Conservation (phyloP, 1,140 invertebrate genomes). For the Drosophila asahinai region DNA sequence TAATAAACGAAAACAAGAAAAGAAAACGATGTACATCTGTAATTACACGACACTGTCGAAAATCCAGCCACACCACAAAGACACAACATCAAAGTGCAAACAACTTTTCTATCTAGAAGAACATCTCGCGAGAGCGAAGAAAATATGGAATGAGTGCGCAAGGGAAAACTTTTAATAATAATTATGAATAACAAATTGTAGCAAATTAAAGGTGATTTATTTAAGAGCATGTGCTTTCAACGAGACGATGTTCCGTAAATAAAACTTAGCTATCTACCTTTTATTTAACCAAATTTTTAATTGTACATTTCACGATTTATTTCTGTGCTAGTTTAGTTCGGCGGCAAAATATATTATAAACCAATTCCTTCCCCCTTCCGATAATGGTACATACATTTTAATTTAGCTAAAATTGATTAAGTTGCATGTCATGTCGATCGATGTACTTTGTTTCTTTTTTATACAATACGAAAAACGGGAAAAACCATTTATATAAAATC, state of each 20-base stretch:
- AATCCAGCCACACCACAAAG: constrained; percentile 39
- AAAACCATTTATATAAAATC: constrained; percentile 39
- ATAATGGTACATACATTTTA: constrained; percentile 35
- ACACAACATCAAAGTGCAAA: constrained; percentile 58
- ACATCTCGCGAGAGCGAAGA: constrained; percentile 17
- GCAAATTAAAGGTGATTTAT: constrained; percentile 81
- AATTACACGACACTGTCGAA: constrained; percentile 60
- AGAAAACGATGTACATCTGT: constrained; percentile 48
- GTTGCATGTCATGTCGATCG: constrained; percentile 56
- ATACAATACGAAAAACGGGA: constrained; percentile 42
- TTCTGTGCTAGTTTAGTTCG: constrained; percentile 35
- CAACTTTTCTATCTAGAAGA: constrained; percentile 48
- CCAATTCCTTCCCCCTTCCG: constrained; percentile 7
- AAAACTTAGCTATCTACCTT: constrained; percentile 57
- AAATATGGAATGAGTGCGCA: constrained; percentile 39
- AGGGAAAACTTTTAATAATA: constrained; percentile 69
- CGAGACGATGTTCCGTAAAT: constrained; percentile 63
- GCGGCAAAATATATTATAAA: constrained; percentile 22
- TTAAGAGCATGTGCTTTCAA: constrained; percentile 72
- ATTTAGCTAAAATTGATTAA: constrained; percentile 61
- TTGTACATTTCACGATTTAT: constrained; percentile 48
- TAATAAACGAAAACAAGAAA: constrained; percentile 43
- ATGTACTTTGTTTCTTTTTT: constrained; percentile 64
- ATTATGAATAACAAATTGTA: constrained; percentile 80
- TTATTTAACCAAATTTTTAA: constrained; percentile 54